Percentiles rank a stretch among this genome's conserved stretches.
Evolutionary conservation across 2,113 vertebrate species (phyloP).

Genomic region (Gnathonemus longibarbis): DNA sequence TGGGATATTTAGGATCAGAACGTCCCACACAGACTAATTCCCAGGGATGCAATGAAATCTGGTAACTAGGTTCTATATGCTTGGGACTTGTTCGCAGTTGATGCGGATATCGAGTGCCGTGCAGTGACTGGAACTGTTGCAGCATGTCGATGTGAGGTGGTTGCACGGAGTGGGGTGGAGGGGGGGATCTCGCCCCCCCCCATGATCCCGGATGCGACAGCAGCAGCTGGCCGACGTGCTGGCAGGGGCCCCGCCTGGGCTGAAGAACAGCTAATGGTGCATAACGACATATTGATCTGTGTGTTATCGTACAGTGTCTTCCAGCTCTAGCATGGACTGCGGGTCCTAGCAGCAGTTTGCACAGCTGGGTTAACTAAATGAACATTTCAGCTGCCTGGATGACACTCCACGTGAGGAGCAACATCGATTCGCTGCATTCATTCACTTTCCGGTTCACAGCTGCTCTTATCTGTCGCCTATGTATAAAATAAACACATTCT

Average conservation of each 20-base stretch:
- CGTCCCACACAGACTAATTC: neutral
- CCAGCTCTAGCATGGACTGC: slow-evolving; percentile 14
- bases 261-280: slow-evolving; percentile 39
- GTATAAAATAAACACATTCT: slow-evolving; percentile 5
- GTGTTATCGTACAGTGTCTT: slow-evolving; percentile 37
- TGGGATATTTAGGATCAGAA: neutral
- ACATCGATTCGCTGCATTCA: neutral
- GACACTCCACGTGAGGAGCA: neutral
- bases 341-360: slow-evolving; percentile 25
- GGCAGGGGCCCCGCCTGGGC: slow-evolving; percentile 23
- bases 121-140: neutral
- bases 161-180: no score
- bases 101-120: neutral
- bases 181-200: neutral
- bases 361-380: slow-evolving; percentile 31
- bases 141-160: neutral
- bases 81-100: neutral
- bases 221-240: slow-evolving; percentile 17
- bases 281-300: slow-evolving; percentile 46
- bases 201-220: neutral
- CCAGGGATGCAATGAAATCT: neutral
- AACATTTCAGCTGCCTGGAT: slow-evolving; percentile 5
- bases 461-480: neutral
- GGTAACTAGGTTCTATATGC: neutral
- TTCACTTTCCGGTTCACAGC: neutral